Base-by-base conservation (phyloP, 2,797 vertebrate genomes). In the Arctocebus calabarensis region DNA sequence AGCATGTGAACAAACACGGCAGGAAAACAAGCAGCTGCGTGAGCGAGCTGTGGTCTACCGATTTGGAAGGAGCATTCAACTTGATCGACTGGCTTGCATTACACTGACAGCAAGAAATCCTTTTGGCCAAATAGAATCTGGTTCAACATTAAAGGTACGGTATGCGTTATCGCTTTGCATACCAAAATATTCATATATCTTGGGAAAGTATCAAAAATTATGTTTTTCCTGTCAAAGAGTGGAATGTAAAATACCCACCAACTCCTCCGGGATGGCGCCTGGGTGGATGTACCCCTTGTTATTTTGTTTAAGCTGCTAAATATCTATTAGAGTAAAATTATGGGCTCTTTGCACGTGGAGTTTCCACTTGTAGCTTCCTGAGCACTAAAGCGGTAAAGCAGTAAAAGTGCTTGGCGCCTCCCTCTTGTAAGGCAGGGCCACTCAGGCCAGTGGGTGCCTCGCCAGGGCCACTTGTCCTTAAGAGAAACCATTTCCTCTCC, bases 221-320 rank as follows among this genome's bases (percentile, higher is more conserved):
- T 92, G 81, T 82, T 97, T 97, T 97, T 95, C 87, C 92, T 95
- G 95, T 95, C 90, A 59, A 91, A 81, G 71, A 82, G 27, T 95
- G 95, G 96, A 97, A 97, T 97, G 97, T 93, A 93, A 96, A 97
- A 91, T 91, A 95, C 89, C 96, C 90, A 94, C 94, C 68, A 86
- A 91, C 89, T 90, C 92, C 70, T 95, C 84, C 93, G 90, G 94
- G 84, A 95, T 91, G 94, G 96, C 89, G 82, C 96, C 96, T 88
- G 94, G 68, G 59, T 96, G 78, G 97, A 91, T 90, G 55, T 78
- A 64, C 84, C 94, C 89, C 95, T 97, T 97, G 95, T 97, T 95
- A 95, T 96, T 97, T 94, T n/a, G 71, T 94, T 45, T 96, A 97
- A 97, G 97, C 96, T 97, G 84, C 91, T 98, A 97, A 97, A 96